Evolutionary conservation across 2,888 invertebrate species (phyloP).

Genomic region (Himalopsyche tibetana): DNA sequence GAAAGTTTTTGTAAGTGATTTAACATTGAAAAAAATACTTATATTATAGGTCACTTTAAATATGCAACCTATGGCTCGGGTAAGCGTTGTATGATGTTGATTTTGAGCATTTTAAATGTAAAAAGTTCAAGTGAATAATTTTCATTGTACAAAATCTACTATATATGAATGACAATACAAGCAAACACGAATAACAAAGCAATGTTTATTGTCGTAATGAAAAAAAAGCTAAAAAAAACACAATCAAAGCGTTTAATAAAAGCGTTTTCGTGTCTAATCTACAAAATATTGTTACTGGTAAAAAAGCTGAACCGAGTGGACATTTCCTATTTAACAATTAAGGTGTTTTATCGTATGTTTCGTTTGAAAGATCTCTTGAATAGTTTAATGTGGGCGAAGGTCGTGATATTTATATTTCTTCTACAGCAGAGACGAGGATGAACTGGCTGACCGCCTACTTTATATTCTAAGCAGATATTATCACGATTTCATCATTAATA

Average conservation of each 20-base stretch:
- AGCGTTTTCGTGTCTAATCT: neutral
- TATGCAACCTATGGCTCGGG: too few species aligned
- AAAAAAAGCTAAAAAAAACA: neutral
- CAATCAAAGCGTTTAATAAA: neutral
- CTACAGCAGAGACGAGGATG: neutral
- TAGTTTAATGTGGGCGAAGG: conserved; percentile 1
- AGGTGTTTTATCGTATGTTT: neutral
- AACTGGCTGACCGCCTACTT: conserved; percentile 9
- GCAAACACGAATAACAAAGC: too few species aligned
- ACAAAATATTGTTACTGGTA: neutral
- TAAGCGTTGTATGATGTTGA: too few species aligned
- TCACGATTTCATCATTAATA: conserved; percentile 15
- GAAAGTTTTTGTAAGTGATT: too few species aligned
- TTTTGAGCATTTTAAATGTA: too few species aligned
- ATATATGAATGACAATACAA: too few species aligned
- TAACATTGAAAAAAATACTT: too few species aligned
- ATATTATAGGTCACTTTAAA: too few species aligned
- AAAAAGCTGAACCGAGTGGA: neutral
- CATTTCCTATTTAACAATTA: neutral
- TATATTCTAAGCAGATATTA: conserved; percentile 2
- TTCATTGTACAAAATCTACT: too few species aligned
- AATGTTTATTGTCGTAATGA: too few species aligned
- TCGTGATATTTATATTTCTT: conserved; percentile 29
- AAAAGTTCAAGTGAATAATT: too few species aligned
- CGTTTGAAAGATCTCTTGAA: neutral